Conservation (phyloP, 2,113 vertebrate species). For the Cavia aperea region DNA sequence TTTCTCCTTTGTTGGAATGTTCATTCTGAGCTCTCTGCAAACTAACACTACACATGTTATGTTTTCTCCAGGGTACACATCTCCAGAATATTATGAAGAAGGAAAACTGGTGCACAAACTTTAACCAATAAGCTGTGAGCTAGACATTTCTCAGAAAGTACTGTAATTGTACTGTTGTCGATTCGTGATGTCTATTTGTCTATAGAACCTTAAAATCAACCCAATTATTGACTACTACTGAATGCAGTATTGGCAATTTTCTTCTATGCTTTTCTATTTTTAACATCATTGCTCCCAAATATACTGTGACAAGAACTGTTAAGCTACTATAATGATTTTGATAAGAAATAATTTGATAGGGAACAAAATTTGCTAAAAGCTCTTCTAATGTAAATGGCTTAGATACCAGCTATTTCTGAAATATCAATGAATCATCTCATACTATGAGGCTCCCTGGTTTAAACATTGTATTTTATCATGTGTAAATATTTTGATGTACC, state of each 20-base stretch:
- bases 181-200: neutral
- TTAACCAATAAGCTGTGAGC: conserved; percentile 35
- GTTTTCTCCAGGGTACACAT: neutral
- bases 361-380: neutral
- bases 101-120: conserved; percentile 1
- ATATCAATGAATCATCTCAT: neutral
- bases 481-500: neutral
- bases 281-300: neutral
- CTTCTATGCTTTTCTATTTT: neutral
- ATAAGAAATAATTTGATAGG: neutral
- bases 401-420: conserved; percentile 9
- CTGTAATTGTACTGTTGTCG: neutral
- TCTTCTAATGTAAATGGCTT: neutral
- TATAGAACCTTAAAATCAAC: neutral
- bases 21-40: neutral
- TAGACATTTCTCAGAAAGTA: neutral
- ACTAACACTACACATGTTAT: neutral
- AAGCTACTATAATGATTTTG: neutral
- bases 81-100: neutral
- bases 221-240: neutral
- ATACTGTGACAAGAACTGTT: neutral
- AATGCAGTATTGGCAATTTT: neutral
- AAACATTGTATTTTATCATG: neutral
- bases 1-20: neutral
- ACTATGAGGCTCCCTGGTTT: neutral